Percentiles rank a stretch among this genome's conserved stretches.
Conservation (phyloP, 1,140 invertebrate genomes). For the Oedothorax gibbosus region DNA sequence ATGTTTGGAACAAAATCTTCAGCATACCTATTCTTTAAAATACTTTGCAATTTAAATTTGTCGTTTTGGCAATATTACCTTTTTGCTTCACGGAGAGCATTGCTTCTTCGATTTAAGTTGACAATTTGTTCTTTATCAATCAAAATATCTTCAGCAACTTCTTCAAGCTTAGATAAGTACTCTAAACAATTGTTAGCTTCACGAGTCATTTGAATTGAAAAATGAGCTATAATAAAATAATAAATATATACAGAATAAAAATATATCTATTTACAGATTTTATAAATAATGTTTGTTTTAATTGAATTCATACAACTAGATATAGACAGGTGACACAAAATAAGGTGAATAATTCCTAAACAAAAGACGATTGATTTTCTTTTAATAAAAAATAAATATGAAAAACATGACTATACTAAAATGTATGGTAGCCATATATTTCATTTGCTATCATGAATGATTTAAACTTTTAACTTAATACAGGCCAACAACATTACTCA, state of each 20-base stretch:
- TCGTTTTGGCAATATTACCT: slow-evolving; percentile 14
- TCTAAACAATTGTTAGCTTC: slow-evolving; percentile 31
- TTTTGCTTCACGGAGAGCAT: slow-evolving; percentile 47
- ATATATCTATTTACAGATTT: not conserved
- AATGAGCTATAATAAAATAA: not conserved
- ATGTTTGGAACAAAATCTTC: no score
- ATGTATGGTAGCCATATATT: no score
- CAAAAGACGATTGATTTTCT: no score
- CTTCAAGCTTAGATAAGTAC: slow-evolving; percentile 44
- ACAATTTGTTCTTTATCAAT: slow-evolving; percentile 53
- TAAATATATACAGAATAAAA: not conserved
- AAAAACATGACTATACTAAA: no score
- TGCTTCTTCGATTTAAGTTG: slow-evolving; percentile 34
- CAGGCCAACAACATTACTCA: no score
- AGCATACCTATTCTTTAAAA: no score
- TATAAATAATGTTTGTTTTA: not conserved
- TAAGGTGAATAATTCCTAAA: no score
- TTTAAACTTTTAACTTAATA: no score
- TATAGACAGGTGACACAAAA: no score
- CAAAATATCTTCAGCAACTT: slow-evolving; percentile 46
- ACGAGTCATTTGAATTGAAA: slow-evolving; percentile 1
- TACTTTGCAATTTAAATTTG: not conserved
- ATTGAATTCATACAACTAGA: no score
- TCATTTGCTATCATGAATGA: no score
- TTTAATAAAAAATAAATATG: no score